Evolutionary conservation across 2,113 vertebrate species (phyloP), one percentile per base, ranked within the genome.

Genomic region (Nannospalax galili): DNA sequence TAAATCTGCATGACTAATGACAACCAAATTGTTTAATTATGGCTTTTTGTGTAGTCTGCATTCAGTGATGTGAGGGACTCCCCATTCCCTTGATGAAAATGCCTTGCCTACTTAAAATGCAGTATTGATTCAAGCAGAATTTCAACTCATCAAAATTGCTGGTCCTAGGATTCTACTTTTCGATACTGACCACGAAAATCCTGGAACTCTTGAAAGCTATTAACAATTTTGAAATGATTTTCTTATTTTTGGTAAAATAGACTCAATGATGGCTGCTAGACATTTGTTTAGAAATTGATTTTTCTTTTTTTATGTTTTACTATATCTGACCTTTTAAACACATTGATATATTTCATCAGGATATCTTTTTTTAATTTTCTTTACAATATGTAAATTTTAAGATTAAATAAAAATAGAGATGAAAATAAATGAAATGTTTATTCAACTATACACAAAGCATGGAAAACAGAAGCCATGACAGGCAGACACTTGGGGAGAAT

Each of bases 21-120:
- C 93, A 97, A 95, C 90, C 79, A 88, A 95, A 96, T 97, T 96
- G 74, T 96, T 96, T 97, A 96, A 97, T 97, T 96, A 97, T 93
- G 80, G 86, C 94, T 87, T 96, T 94, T 95, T 93, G 92, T 96
- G 72, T 90, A 84, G 91, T 95, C 75, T 96, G 87, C 64, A 78
- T 91, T 94, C 32, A 90, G 77, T 78, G 75, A 95, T 92, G 45
- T 85, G 92, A 93, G 32, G 91, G 92, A 79, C 89, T 92, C 40
- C 74, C 30, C 87, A 60, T 88, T 78, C 37, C 64, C 77, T 80
- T 96, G 91, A 73, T 92, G 78, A 95, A 95, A 96, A 95, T 93
- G 15, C 65, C 73, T 94, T 94, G 42, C 75, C 56, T 96, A 62
- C 84, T 96, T 93, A 93, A 98, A 74, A 84, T 91, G 45, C 73